Conservation (phyloP, 1,140 invertebrate species). For the Lucilia sericata region DNA sequence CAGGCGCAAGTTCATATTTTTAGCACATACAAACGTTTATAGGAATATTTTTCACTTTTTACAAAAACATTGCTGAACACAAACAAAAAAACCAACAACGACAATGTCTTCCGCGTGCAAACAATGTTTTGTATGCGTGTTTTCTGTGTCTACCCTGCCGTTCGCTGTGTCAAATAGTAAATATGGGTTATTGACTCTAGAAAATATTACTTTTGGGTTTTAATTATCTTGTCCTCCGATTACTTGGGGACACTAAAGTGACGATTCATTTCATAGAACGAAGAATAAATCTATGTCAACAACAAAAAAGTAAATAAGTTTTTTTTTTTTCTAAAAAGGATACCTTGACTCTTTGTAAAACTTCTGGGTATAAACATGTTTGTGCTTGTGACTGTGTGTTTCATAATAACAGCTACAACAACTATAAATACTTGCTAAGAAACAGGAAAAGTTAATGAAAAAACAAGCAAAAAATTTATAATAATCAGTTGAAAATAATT, state of each 20-base stretch:
- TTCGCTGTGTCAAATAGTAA: too few species aligned
- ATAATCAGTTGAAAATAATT: too few species aligned
- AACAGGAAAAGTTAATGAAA: constrained; percentile 23
- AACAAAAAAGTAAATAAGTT: background rate
- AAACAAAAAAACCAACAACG: background rate
- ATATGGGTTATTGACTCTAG: too few species aligned
- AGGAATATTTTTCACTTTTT: background rate
- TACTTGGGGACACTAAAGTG: too few species aligned
- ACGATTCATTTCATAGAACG: too few species aligned
- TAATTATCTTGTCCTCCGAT: too few species aligned
- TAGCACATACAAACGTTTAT: background rate
- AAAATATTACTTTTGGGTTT: too few species aligned
- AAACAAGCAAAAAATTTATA: background rate
- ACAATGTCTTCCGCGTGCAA: constrained; percentile 19
- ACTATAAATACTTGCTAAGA: background rate
- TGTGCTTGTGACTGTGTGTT: background rate
- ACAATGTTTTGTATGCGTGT: background rate
- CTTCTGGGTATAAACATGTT: too few species aligned
- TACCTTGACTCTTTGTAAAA: too few species aligned
- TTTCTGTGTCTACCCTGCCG: background rate
- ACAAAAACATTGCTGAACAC: background rate
- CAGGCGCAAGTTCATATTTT: constrained; percentile 19
- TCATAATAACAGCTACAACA: background rate
- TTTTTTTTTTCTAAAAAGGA: background rate
- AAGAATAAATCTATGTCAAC: too few species aligned